A percentile compares a stretch with the other conserved stretches of the same genome.
These are phyloP conservation scores for Rhagoletis zephyria DNA, from an alignment of 1,140 invertebrate genomes.

Conservation along the genomic window DNA sequence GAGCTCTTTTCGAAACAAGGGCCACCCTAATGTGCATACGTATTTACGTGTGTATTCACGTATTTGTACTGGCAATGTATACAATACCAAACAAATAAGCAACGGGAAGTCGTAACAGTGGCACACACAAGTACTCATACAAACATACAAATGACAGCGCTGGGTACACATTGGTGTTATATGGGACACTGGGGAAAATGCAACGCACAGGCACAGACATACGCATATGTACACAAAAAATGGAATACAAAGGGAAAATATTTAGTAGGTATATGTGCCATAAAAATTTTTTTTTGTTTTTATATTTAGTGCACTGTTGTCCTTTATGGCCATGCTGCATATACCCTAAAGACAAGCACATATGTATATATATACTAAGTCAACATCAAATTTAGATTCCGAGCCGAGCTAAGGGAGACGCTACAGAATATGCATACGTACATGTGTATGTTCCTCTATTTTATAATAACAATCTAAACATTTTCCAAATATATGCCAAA, in stretches of 20 bases:
- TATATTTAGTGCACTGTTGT: neutral
- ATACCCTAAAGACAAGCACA: too few species aligned
- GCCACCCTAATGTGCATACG: neutral
- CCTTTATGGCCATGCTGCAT: too few species aligned
- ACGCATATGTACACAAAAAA: neutral
- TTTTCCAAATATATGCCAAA: too few species aligned
- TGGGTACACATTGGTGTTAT: neutral
- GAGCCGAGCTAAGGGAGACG: too few species aligned
- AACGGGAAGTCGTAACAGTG: constrained; percentile 20
- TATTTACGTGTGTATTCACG: neutral
- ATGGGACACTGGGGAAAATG: constrained; percentile 31
- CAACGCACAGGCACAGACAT: neutral
- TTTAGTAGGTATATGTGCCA: neutral
- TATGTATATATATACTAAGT: too few species aligned
- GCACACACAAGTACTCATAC: neutral
- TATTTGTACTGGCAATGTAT: constrained; percentile 29
- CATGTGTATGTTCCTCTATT: too few species aligned
- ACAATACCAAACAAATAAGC: constrained; percentile 31
- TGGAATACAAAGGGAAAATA: neutral
- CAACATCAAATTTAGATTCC: too few species aligned
- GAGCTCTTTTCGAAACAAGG: too few species aligned
- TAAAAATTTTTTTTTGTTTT: neutral
- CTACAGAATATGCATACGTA: too few species aligned
- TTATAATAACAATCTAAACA: too few species aligned
- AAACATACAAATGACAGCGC: constrained; percentile 23